These are phyloP conservation scores for Thera obeliscata DNA, from an alignment of 2,888 invertebrate genomes.

Conservation along the genomic window DNA sequence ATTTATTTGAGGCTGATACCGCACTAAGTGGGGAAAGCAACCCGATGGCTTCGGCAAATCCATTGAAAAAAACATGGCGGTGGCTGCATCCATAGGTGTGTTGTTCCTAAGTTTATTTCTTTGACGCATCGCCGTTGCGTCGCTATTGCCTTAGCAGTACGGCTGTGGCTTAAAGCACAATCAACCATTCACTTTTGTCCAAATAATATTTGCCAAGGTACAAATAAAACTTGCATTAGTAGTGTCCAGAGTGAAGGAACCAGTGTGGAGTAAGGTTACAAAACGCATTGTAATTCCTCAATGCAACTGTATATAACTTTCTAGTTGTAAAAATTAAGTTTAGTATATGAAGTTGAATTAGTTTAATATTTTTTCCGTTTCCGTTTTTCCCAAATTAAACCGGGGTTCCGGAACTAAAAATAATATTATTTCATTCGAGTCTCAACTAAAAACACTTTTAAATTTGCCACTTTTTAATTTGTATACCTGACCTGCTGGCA, in stretches of 20 bases:
- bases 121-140: not conserved
- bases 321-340: too few species aligned
- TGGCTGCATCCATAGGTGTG: not conserved
- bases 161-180: not conserved
- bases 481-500: not conserved
- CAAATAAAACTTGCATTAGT: too few species aligned
- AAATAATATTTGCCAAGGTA: too few species aligned
- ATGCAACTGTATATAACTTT: not conserved
- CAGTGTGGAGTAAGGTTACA: too few species aligned
- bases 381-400: not conserved
- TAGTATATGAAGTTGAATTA: too few species aligned
- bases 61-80: too few species aligned
- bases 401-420: too few species aligned
- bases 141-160: not conserved
- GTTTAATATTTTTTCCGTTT: too few species aligned
- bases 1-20: not conserved
- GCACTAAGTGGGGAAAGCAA: not conserved
- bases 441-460: not conserved
- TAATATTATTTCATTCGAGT: not conserved
- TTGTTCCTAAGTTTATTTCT: not conserved
- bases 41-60: too few species aligned
- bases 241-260: too few species aligned
- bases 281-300: not conserved
- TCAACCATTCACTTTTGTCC: too few species aligned
- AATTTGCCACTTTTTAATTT: not conserved